Evolutionary conservation across 2,888 invertebrate species (phyloP).

Genomic region (Thecophora atra): DNA sequence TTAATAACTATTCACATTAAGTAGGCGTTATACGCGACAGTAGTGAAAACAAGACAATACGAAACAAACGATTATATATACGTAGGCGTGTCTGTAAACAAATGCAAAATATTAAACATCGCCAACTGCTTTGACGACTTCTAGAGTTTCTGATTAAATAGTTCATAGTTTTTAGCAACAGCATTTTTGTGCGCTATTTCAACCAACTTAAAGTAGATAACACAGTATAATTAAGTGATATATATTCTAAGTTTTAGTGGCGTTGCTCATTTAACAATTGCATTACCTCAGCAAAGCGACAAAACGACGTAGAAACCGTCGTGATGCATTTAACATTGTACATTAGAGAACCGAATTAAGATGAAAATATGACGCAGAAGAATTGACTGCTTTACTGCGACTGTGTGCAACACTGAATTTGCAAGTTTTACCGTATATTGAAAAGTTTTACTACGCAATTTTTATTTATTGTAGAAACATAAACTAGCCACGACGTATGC

Average conservation of each 20-base stretch:
- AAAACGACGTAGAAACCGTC: constrained; percentile 12
- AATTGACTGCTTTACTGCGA: constrained; percentile 4
- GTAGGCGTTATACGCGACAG: no score
- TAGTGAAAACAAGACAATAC: constrained; percentile 33
- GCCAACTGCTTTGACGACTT: constrained; percentile 13
- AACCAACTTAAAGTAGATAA: constrained; percentile 7
- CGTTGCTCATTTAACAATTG: constrained; percentile 25
- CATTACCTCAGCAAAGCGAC: constrained; percentile 15
- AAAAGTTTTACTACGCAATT: neutral
- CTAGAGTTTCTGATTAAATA: neutral
- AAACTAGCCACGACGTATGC: neutral
- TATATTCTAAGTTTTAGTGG: neutral
- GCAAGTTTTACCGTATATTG: no score
- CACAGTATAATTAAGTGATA: constrained; percentile 9
- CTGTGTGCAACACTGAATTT: neutral
- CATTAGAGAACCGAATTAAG: constrained; percentile 5
- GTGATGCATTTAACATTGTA: constrained; percentile 19
- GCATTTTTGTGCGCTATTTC: constrained; percentile 22
- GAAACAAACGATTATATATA: constrained; percentile 29
- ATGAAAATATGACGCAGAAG: constrained; percentile 6
- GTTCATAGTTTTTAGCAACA: constrained; percentile 5
- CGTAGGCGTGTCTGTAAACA: constrained; percentile 1
- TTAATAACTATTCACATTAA: neutral
- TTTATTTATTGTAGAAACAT: neutral
- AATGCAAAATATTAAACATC: neutral